Percentiles rank a stretch among this genome's conserved stretches.
Evolutionary conservation across 2,888 invertebrate genomes (phyloP).

Genomic region (Stenotaenia linearis): DNA sequence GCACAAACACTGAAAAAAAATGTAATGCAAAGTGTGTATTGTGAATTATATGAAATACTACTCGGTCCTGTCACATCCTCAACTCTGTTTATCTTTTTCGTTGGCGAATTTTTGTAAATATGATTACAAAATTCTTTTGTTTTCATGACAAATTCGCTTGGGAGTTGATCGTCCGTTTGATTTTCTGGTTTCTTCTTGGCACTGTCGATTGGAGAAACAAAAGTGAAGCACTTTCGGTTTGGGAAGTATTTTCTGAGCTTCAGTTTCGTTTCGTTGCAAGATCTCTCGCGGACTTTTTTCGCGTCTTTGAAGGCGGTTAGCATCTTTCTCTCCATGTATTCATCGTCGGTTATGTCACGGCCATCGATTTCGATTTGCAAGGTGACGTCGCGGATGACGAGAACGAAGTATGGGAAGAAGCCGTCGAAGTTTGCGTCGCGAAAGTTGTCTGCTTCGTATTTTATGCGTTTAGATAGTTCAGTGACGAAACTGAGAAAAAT

Average conservation of each 20-base stretch:
- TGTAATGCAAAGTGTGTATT: background rate
- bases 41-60: background rate
- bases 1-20: background rate
- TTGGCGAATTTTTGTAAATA: background rate
- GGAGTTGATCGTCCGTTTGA: background rate
- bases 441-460: background rate
- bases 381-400: background rate
- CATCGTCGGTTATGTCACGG: background rate
- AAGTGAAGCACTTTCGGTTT: background rate
- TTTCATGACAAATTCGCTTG: background rate
- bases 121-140: background rate
- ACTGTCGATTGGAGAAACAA: background rate
- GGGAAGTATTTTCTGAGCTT: background rate
- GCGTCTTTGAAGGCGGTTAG: background rate
- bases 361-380: background rate
- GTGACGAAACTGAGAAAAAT: background rate
- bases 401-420: background rate
- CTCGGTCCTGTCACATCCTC: background rate
- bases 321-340: conserved; percentile 26
- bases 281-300: background rate
- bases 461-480: background rate
- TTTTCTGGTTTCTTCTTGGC: background rate
- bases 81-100: background rate
- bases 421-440: background rate
- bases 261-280: background rate